Evolutionary conservation across 1,140 invertebrate species (phyloP).

Genomic region (Aphelenchoides fujianensis): DNA sequence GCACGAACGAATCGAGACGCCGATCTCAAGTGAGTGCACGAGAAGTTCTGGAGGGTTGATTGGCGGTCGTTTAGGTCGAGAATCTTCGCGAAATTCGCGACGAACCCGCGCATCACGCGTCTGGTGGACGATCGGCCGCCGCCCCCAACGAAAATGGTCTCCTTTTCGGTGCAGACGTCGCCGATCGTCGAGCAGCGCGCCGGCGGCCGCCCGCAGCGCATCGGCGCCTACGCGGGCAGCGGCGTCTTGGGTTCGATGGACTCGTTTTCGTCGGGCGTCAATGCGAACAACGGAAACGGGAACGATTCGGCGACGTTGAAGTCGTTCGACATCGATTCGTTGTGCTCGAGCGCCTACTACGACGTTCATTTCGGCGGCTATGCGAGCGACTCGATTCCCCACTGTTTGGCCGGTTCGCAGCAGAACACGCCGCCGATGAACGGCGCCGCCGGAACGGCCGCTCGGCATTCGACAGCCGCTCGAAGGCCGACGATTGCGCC

Average conservation of each 20-base stretch:
- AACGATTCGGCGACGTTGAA: slow-evolving; percentile 27
- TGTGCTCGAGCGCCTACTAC: slow-evolving; percentile 43
- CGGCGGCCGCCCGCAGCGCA: not conserved
- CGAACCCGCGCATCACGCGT: slow-evolving; percentile 39
- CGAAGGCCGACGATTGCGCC: not conserved
- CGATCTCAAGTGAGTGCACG: slow-evolving; percentile 37
- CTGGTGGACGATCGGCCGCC: slow-evolving; percentile 35
- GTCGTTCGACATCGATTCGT: slow-evolving; percentile 40
- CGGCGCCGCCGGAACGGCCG: not conserved
- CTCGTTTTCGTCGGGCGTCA: slow-evolving; percentile 37
- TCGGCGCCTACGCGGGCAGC: slow-evolving; percentile 1
- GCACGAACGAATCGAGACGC: slow-evolving; percentile 31
- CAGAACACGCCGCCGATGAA: slow-evolving; percentile 25
- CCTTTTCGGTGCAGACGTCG: slow-evolving; percentile 36
- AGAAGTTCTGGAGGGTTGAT: not conserved
- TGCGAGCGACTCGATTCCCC: slow-evolving; percentile 40
- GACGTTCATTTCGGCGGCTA: slow-evolving; percentile 41
- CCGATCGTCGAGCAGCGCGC: slow-evolving; percentile 26
- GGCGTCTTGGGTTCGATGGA: slow-evolving; percentile 44
- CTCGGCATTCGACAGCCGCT: not conserved
- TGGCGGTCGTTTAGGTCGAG: slow-evolving; percentile 28
- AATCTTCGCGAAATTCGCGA: slow-evolving; percentile 50
- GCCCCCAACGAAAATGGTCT: slow-evolving; percentile 41
- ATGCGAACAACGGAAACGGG: slow-evolving; percentile 21
- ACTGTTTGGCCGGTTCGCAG: slow-evolving; percentile 28